Evolutionary conservation across 2,113 vertebrate species (phyloP).

Genomic region (Smithornis capensis): DNA sequence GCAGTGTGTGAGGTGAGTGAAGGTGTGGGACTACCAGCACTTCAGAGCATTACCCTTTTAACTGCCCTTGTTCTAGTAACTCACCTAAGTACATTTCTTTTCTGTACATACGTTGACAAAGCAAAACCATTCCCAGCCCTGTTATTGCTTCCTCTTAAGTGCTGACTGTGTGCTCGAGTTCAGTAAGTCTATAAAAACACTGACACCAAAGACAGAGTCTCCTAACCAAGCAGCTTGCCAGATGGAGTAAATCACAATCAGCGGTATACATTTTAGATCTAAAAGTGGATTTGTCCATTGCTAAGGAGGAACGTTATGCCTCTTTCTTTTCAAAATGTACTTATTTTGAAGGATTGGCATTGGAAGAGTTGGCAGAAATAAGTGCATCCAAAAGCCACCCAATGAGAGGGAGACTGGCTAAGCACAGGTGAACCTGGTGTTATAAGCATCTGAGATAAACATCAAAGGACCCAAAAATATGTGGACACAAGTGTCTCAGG

Average conservation of each 20-base stretch:
- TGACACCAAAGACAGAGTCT: neutral
- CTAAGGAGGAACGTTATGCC: neutral
- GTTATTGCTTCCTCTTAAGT: neutral
- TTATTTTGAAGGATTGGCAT: neutral
- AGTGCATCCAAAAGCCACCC: neutral
- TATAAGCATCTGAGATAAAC: neutral
- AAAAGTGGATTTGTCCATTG: neutral
- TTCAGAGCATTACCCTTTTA: neutral
- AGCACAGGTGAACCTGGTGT: neutral
- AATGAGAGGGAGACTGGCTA: neutral
- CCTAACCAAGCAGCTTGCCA: neutral
- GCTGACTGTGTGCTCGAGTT: neutral
- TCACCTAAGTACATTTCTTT: neutral
- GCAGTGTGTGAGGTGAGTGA: no score
- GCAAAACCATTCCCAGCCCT: neutral
- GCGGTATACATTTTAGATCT: neutral
- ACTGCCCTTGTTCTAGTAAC: neutral
- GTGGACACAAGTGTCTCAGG: neutral
- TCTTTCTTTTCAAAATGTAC: neutral
- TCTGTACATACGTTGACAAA: neutral
- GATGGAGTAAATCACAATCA: neutral
- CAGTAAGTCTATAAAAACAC: neutral
- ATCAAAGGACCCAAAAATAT: neutral
- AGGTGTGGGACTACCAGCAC: fast-evolving
- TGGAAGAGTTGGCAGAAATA: neutral